Percentiles rank a stretch among this genome's conserved stretches.
These are phyloP conservation scores for Sarcophilus harrisii DNA, from an alignment of 2,797 vertebrate species.

Conservation along the genomic window DNA sequence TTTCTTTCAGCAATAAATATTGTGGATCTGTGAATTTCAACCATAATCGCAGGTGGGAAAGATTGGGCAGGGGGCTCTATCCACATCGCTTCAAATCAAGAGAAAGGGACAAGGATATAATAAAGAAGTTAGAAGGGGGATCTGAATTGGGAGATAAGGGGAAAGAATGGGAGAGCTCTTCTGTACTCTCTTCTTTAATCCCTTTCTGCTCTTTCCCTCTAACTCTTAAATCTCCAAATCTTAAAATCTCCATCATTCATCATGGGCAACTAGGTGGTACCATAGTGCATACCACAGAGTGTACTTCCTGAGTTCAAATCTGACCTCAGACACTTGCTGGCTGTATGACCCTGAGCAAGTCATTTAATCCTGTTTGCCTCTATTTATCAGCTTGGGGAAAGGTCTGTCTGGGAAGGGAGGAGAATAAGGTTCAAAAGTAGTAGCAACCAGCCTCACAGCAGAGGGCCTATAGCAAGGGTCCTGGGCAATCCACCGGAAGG, in stretches of 20 bases:
- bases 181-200: background rate
- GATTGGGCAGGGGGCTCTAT: background rate
- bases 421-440: no score
- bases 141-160: background rate
- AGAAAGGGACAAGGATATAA: background rate
- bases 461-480: background rate
- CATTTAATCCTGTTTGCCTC: background rate
- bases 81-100: background rate
- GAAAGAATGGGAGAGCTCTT: background rate
- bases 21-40: background rate
- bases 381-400: background rate
- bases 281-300: background rate
- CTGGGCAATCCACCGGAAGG: background rate
- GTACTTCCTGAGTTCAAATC: background rate
- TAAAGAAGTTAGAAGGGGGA: background rate
- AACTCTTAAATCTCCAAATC: background rate
- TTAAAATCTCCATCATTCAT: background rate
- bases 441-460: background rate
- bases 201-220: background rate
- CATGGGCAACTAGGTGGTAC: background rate
- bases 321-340: background rate
- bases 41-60: background rate
- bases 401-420: no score
- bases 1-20: background rate
- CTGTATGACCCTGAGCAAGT: background rate